A percentile compares a stretch with the other conserved stretches of the same genome.
Conservation (phyloP, 2,888 invertebrate genomes). For the Parelbella ahira region DNA sequence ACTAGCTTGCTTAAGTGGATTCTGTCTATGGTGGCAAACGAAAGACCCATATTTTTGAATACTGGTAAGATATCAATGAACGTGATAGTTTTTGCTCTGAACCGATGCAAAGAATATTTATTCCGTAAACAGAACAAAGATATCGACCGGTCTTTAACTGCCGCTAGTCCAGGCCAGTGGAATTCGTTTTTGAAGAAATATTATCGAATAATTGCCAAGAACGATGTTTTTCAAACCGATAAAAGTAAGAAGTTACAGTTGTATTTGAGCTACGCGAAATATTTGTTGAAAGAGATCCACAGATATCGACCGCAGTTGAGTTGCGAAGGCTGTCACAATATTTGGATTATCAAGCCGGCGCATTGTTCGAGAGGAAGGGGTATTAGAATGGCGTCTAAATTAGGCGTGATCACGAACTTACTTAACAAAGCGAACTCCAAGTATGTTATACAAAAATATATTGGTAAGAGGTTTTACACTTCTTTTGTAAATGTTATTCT, state of each 20-base stretch:
- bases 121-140: slow-evolving; percentile 82
- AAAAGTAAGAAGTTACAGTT: slow-evolving; percentile 51
- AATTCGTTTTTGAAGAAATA: slow-evolving; percentile 84
- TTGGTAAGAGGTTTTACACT: too few species aligned
- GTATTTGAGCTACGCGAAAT: slow-evolving; percentile 69
- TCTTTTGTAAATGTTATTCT: too few species aligned
- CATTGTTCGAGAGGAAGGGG: slow-evolving; percentile 91
- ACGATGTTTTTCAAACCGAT: slow-evolving; percentile 69
- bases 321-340: slow-evolving; percentile 89
- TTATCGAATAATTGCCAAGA: slow-evolving; percentile 81
- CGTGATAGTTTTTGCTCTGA: slow-evolving; percentile 84
- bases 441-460: slow-evolving; percentile 94
- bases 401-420: slow-evolving; percentile 85
- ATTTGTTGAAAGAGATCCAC: slow-evolving; percentile 80
- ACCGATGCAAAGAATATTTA: slow-evolving; percentile 84
- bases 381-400: slow-evolving; percentile 87
- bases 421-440: slow-evolving; percentile 80
- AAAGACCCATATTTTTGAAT: slow-evolving; percentile 65
- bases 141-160: slow-evolving; percentile 72
- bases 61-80: slow-evolving; percentile 77
- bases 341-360: slow-evolving; percentile 95
- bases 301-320: slow-evolving; percentile 82
- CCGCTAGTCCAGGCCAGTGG: slow-evolving; percentile 82
- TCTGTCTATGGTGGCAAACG: slow-evolving; percentile 57
- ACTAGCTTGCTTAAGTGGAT: slow-evolving; percentile 85